Evolutionary conservation across 2,797 vertebrate species (phyloP), one percentile per base, ranked within the genome.

Genomic region (Sternotherus odoratus): DNA sequence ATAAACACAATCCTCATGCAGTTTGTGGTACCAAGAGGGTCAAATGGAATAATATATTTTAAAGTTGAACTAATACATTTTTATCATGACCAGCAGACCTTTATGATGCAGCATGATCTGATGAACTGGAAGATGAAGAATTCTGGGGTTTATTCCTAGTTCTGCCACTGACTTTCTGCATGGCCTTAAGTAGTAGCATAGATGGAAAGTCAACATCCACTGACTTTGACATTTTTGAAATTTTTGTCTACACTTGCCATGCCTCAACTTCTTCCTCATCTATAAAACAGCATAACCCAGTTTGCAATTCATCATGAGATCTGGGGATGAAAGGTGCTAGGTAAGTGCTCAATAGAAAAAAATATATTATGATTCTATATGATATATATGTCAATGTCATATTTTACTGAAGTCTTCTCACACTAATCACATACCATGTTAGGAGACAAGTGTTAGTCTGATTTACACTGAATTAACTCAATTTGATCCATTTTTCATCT

Each of bases 51-150:
- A 88, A 75, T 1, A 8, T 54, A 57, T 46, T 90, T 83, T 30
- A 5, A 85, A 83, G 24, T 2, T 85, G 56, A 80, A 50, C 53
- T 33, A 78, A 82, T 33, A 72, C 4, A 39, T 0, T 2, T 1
- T 79, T 85, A 5, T 69, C 85, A 48, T 50, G 16, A 79, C 10
- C 66, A 93, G 50, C 10, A 81, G 80, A 3, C 17, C 77, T 87
- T 72, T 60, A 81, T 28, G 77, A 63, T 51, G 54, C 4, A 86
- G 54, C 53, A 2, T 17, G 54, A 88, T 51, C 48, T 84, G 21
- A 51, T 81, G 72, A 46, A 48, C 5, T 48, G 26, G 46, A 80
- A 46, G 75, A 83, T 53, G 57, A 82, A 5, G 26, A 4, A 1
- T 15, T 2, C 1, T 13, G 7, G 13, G 12, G 1, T 50, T 60